Conservation (phyloP, 2,113 vertebrate genomes). For the Mesembrinibis cayennensis region DNA sequence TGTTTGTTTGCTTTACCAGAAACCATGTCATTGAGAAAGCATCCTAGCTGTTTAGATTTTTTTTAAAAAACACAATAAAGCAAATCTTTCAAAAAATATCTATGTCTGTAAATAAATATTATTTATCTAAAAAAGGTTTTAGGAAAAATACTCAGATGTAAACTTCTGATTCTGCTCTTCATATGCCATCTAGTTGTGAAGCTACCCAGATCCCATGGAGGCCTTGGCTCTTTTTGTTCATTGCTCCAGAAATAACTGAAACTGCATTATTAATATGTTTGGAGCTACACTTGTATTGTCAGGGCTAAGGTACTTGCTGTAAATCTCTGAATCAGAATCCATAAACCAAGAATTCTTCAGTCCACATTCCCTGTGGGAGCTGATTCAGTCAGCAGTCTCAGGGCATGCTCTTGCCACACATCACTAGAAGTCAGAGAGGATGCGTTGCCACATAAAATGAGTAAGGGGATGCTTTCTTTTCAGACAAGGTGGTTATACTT, state of each 20-base stretch:
- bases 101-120: neutral
- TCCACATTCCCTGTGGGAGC: neutral
- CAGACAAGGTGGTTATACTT: neutral
- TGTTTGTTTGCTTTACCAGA: neutral
- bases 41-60: neutral
- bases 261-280: neutral
- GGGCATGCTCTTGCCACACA: neutral
- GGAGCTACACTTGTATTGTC: neutral
- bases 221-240: neutral
- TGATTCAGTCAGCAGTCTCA: neutral
- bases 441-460: neutral
- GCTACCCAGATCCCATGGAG: accelerated
- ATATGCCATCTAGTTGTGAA: neutral
- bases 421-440: neutral
- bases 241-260: neutral
- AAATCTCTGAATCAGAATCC: neutral
- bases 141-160: neutral
- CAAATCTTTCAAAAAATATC: neutral
- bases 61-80: neutral
- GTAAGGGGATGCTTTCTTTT: neutral
- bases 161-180: neutral
- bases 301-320: neutral
- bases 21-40: neutral
- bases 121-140: neutral
- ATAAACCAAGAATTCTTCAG: neutral